These are phyloP conservation scores for Drosophila phalerata DNA, from an alignment of 2,888 invertebrate genomes.

Conservation along the genomic window DNA sequence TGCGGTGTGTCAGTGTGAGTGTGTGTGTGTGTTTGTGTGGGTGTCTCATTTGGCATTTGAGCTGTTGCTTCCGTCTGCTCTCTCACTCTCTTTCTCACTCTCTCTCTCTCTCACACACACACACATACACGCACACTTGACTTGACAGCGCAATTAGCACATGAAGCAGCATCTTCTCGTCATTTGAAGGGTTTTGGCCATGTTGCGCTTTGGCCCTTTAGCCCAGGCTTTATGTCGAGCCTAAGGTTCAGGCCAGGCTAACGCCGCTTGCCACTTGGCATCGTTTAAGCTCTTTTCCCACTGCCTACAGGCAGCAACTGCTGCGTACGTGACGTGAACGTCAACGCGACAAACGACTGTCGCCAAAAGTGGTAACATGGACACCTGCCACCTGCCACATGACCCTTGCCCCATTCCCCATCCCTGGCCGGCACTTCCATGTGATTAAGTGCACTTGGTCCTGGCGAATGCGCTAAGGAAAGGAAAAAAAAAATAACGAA, in stretches of 20 bases:
- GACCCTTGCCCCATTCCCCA: not conserved
- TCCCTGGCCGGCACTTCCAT: constrained; percentile 37
- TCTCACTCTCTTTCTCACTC: constrained; percentile 11
- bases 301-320: constrained; percentile 46
- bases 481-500: no score
- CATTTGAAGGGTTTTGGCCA: constrained; percentile 63
- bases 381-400: constrained; percentile 39
- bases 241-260: constrained; percentile 20
- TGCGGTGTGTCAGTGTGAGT: no score
- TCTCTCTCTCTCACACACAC: constrained; percentile 9
- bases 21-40: constrained; percentile 26
- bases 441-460: constrained; percentile 62
- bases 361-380: constrained; percentile 53
- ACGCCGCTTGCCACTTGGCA: constrained; percentile 73
- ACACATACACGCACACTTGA: constrained; percentile 38
- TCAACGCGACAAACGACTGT: constrained; percentile 29
- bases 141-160: constrained; percentile 81
- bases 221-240: constrained; percentile 26
- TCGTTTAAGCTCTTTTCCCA: constrained; percentile 65
- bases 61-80: constrained; percentile 73
- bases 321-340: constrained; percentile 57
- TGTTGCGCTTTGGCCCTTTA: constrained; percentile 53
- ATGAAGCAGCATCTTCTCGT: constrained; percentile 80
- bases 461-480: constrained; percentile 52
- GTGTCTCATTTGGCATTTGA: constrained; percentile 65